Evolutionary conservation across 2,113 vertebrate genomes (phyloP).

Genomic region (Gymnorhina tibicen): DNA sequence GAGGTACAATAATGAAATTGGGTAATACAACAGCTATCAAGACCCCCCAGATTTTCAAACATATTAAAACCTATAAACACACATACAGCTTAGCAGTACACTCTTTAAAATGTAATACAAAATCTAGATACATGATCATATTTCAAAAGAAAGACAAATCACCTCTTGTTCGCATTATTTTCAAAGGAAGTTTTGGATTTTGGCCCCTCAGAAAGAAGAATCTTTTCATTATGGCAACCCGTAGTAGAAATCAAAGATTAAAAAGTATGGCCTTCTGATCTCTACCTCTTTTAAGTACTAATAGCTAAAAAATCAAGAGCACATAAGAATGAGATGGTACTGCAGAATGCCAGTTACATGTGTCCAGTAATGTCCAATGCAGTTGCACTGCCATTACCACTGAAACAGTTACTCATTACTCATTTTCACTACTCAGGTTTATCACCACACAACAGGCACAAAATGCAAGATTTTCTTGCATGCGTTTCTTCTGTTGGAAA

Average conservation of each 20-base stretch:
- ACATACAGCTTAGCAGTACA: neutral
- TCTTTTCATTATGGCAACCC: neutral
- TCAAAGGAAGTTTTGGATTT: neutral
- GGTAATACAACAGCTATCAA: neutral
- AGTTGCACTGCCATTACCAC: neutral
- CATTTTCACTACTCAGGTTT: neutral
- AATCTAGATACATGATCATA: neutral
- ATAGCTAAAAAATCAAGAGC: neutral
- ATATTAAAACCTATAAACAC: neutral
- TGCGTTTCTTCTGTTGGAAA: neutral
- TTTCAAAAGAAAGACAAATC: neutral
- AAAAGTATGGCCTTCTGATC: neutral
- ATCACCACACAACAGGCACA: neutral
- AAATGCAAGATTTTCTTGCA: neutral
- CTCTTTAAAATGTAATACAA: neutral
- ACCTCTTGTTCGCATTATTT: neutral
- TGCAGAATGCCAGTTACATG: neutral
- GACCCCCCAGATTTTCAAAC: neutral
- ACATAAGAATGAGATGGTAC: neutral
- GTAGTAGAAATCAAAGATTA: neutral
- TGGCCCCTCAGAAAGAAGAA: neutral
- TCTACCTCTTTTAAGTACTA: neutral
- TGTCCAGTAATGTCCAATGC: neutral
- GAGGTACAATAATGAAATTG: neutral
- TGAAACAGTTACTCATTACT: neutral